phyloP scores from a whole-genome alignment of 2,797 vertebrate genomes.

The Knipowitschia caucasica region DNA sequence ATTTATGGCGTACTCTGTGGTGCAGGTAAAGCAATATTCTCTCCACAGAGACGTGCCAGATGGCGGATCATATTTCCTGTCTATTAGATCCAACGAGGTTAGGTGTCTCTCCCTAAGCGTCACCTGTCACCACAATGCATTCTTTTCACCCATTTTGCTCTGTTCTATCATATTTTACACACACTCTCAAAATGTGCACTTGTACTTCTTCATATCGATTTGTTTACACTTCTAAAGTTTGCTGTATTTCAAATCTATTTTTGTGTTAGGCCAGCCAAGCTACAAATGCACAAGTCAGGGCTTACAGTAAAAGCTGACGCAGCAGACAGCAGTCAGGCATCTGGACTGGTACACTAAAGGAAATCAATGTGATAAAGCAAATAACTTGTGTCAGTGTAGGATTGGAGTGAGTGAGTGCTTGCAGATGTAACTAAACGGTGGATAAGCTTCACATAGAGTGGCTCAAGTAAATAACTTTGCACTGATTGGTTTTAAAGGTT shows the following conservation, averaged over 20 bases:
- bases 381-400: slow-evolving; percentile 39
- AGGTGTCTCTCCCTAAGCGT: neutral
- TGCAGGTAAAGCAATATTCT: too few relatives aligned
- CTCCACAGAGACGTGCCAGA: neutral
- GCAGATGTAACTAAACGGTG: slow-evolving; percentile 8
- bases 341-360: slow-evolving; percentile 39
- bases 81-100: neutral
- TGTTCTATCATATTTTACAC: neutral
- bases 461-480: neutral
- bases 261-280: slow-evolving; percentile 32
- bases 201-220: slow-evolving; percentile 19
- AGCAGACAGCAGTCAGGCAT: slow-evolving; percentile 47
- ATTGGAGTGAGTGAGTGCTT: slow-evolving; percentile 28
- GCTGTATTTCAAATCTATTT: slow-evolving; percentile 34
- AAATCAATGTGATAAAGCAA: slow-evolving; percentile 61
- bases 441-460: slow-evolving; percentile 2
- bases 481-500: neutral
- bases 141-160: too few relatives aligned
- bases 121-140: neutral
- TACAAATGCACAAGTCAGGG: slow-evolving; percentile 51
- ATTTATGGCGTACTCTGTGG: too few relatives aligned
- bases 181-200: slow-evolving; percentile 13
- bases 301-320: slow-evolving; percentile 56
- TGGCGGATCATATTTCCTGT: neutral
- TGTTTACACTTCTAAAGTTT: slow-evolving; percentile 38